phyloP scores from a whole-genome alignment of 2,113 vertebrate species.

The Aplodontia rufa region DNA sequence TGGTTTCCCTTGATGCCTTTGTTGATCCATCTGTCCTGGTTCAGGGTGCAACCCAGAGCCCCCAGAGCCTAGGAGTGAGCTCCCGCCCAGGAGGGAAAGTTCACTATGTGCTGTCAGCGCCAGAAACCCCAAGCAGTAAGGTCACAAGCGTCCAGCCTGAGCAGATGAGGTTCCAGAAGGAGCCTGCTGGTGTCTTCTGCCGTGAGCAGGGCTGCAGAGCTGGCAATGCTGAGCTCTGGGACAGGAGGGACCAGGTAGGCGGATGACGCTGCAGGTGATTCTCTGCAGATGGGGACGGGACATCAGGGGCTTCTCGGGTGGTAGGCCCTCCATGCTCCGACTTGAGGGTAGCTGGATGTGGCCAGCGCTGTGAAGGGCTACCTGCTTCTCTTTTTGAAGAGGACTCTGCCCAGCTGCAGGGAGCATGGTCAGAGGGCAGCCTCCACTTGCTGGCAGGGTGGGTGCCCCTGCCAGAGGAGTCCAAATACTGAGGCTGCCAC shows the following conservation, averaged over 20 bases:
- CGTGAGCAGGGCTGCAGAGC: accelerated
- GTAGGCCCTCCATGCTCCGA: neutral
- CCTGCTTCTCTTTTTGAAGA: neutral
- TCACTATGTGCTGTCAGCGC: neutral
- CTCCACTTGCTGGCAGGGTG: neutral
- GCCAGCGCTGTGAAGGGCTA: neutral
- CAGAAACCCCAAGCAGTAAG: neutral
- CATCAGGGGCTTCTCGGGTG: accelerated
- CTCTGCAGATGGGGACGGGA: neutral
- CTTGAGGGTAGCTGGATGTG: accelerated
- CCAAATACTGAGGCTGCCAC: neutral
- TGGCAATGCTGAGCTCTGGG: neutral
- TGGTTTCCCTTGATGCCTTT: neutral
- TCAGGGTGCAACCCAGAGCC: neutral
- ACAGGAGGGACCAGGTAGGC: neutral
- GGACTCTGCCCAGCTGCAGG: accelerated
- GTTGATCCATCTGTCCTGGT: neutral
- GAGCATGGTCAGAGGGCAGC: neutral
- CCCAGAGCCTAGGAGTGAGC: neutral
- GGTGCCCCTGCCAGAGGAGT: neutral
- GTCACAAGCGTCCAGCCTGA: neutral
- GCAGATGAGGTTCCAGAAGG: neutral
- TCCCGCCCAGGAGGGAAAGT: too few species aligned
- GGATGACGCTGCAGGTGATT: too few species aligned
- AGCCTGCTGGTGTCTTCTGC: neutral